phyloP scores from a whole-genome alignment of 2,113 vertebrate genomes.

The Oncorhynchus clarkii region DNA sequence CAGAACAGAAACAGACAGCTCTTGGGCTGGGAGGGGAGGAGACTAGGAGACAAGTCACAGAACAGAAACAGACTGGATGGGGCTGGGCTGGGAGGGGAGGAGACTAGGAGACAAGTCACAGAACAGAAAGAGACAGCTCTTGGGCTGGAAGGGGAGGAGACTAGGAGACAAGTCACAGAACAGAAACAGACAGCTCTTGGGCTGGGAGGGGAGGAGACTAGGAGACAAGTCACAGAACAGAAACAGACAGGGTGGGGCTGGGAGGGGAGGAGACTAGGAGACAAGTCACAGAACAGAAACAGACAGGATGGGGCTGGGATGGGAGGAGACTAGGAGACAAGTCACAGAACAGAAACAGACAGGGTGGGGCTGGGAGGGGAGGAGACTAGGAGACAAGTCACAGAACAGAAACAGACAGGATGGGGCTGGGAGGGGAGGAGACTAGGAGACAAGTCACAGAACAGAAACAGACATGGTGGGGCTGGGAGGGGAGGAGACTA shows the following conservation, averaged over 20 bases:
- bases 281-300: no score
- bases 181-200: slow-evolving; percentile 27
- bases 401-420: slow-evolving; percentile 19
- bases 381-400: slow-evolving; percentile 17
- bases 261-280: slow-evolving; percentile 64
- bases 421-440: slow-evolving; percentile 76
- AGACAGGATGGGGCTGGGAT: slow-evolving; percentile 71
- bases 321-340: slow-evolving; percentile 44
- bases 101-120: slow-evolving; percentile 59
- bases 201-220: slow-evolving; percentile 71
- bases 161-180: slow-evolving; percentile 16
- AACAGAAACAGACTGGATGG: no score
- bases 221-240: slow-evolving; percentile 12
- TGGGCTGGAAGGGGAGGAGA: not conserved
- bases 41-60: slow-evolving; percentile 21
- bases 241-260: slow-evolving; percentile 70
- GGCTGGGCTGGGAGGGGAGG: slow-evolving; percentile 61
- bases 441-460: slow-evolving; percentile 27
- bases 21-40: slow-evolving; percentile 66
- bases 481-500: slow-evolving; percentile 70
- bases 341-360: slow-evolving; percentile 35
- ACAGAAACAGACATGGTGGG: no score
- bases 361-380: not conserved
- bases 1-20: no score
- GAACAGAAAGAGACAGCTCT: no score